Evolutionary conservation across 2,797 vertebrate species (phyloP), one percentile per base, ranked within the genome.

Genomic region (Cetoscarus ocellatus): DNA sequence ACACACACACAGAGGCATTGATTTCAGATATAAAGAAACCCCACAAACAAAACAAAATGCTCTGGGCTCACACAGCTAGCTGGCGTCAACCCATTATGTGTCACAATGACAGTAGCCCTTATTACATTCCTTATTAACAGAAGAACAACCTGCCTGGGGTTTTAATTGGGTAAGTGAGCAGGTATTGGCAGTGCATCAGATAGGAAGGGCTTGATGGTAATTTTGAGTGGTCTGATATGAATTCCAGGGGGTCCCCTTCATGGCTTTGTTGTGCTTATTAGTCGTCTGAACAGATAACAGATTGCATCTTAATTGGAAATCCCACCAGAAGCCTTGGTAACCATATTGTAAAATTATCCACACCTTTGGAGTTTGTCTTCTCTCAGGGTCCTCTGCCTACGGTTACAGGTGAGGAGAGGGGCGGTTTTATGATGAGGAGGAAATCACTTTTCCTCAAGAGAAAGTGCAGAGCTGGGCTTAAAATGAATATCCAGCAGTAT

Each of bases 271-370:
- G 86, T 90, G 89, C 87, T 92, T 93, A 92, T 94, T 94, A 94
- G 88, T 93, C 86, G 67, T 91, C 85, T 84, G 84, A 92, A 83
- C 82, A 91, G 92, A 92, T 91, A 93, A 89, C 92, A 93, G 91
- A 94, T 92, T 91, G 90, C 72, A 89, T 91, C 90, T 93, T 94
- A 93, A 93, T 94, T 94, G 88, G 86, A 93, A 93, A 90, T 92
- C 90, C 92, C 92, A 88, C 56, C 88, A 91, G 89, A 91, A 91
- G 79, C 79, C 76, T 89, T 67, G 55, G 56, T 80, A 83, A 91
- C 85, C 86, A 86, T 85, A 88, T 83, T 91, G 83, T 86, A 90
- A 90, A 91, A 91, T 85, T 67, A 91, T 87, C 72, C 74, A 77
- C 86, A 89, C 86, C 82, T 91, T 90, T 50, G 59, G 83, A 65